Percentiles rank a stretch among this genome's conserved stretches.
Evolutionary conservation across 64 coral and sea anemone species (phyloP).

Genomic region (Actinia tenebrosa): DNA sequence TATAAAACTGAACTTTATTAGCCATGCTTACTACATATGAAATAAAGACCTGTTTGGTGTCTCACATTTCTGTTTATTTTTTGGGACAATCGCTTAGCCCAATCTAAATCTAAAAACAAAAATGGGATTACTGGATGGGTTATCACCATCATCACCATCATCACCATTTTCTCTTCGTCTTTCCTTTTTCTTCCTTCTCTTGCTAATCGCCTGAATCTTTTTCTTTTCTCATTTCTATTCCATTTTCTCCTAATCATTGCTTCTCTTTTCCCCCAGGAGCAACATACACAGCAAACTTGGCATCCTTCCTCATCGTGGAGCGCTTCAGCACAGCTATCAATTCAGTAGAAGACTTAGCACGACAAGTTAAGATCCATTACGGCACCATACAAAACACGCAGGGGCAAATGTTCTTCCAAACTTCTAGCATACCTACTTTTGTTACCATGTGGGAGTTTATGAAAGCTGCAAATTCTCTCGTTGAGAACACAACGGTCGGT

Average conservation of each 20-base stretch:
- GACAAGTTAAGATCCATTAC: constrained; percentile 67
- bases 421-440: constrained; percentile 58
- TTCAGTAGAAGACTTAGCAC: constrained; percentile 55
- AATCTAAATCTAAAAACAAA: too few species aligned
- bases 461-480: constrained; percentile 36
- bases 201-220: too few species aligned
- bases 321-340: constrained; percentile 50
- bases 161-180: too few species aligned
- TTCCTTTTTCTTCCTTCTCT: too few species aligned
- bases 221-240: neutral
- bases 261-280: constrained; percentile 26
- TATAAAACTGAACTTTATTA: too few species aligned
- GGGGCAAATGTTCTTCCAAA: constrained; percentile 62
- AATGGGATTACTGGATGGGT: too few species aligned
- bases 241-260: neutral
- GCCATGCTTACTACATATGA: too few species aligned
- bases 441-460: constrained; percentile 83
- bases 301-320: constrained; percentile 65
- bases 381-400: constrained; percentile 38
- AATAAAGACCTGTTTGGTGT: too few species aligned
- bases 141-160: too few species aligned
- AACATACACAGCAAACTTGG: constrained; percentile 69
- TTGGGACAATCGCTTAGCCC: too few species aligned
- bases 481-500: constrained; percentile 37
- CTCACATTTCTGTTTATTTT: too few species aligned